Evolutionary conservation across 2,113 vertebrate species (phyloP).

Genomic region (Poeciliopsis occidentalis): DNA sequence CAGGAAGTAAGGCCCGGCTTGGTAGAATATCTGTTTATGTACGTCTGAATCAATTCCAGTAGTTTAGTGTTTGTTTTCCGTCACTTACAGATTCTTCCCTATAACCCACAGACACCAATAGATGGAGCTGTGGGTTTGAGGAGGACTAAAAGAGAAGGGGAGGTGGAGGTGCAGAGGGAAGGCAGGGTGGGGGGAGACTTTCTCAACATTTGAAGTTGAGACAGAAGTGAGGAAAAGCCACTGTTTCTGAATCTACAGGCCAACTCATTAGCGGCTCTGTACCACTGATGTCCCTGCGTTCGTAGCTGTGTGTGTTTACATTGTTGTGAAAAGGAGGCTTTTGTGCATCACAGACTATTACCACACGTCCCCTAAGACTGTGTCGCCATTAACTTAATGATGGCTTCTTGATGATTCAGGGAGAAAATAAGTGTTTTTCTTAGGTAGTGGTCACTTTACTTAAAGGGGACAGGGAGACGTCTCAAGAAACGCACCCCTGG

Average conservation of each 20-base stretch:
- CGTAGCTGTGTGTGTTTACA: conserved; percentile 45
- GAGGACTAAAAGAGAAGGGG: conserved; percentile 45
- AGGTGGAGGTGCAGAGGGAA: background rate
- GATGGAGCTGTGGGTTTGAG: conserved; percentile 77
- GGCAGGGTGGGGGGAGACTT: conserved; percentile 35
- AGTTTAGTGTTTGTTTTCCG: conserved; percentile 16
- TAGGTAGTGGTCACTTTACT: conserved; percentile 70
- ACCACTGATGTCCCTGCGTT: conserved; percentile 48
- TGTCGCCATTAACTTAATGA: conserved; percentile 71
- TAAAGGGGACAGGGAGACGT: conserved; percentile 37
- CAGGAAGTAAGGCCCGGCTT: conserved; percentile 13
- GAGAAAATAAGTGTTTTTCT: conserved; percentile 61
- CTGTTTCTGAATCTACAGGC: conserved; percentile 62
- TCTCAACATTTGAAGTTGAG: conserved; percentile 69
- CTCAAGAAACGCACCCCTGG: conserved; percentile 54
- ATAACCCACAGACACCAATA: conserved; percentile 57
- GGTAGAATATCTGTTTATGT: conserved; percentile 20
- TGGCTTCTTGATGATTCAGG: conserved; percentile 73
- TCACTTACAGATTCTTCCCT: conserved; percentile 9
- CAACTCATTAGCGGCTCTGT: conserved; percentile 66
- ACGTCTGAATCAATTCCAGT: conserved; percentile 13
- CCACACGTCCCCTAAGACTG: conserved; percentile 51
- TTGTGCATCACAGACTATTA: conserved; percentile 46
- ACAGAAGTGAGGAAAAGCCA: conserved; percentile 64
- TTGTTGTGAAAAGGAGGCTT: conserved; percentile 46